Evolutionary conservation across 2,113 vertebrate genomes (phyloP), one percentile per base, ranked within the genome.

Genomic region (Cygnus buccinator): DNA sequence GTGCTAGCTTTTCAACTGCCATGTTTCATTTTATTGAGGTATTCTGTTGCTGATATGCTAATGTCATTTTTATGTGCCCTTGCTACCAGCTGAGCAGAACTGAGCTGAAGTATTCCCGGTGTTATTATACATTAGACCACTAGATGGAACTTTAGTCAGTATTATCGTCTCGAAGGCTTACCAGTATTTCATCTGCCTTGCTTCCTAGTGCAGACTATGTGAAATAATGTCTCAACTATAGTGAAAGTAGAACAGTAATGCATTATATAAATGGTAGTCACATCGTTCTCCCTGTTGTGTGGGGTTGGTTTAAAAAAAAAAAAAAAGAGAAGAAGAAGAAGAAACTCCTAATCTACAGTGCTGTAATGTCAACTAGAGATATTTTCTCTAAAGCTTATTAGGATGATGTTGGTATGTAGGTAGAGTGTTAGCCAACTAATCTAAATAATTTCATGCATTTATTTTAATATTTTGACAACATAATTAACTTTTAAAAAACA

Each of bases 141-240:
- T 90, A 96, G 95, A 55, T 95, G 96, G 96, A 95, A 94, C 95
- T 78, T 92, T 61, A 67, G 52, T 87, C 88, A 59, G 10, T 29
- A 1, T 6, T 76, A 75, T 1, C 2, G 72, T 61, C 39, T 17
- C 37, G 82, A 17, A 86, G 65, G 85, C 78, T 83, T 85, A 67
- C 50, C 72, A n/a, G 61, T 7, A 8, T 55, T 46, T 84, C 80
- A 71, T 91, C 85, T 71, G 68, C 88, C 28, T 72, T 74, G 68
- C 84, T 93, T 85, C 89, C 63, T 68, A 70, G 63, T 78, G 91
- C 80, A 85, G 82, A 48, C 74, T 21, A 1, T 10, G 15, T 70
- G 89, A 74, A 95, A 85, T 83, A 86, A 79, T 83, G 66, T 89
- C 87, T 88, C 84, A 87, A 89, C 88, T 94, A 68, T 41, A 90